Evolutionary conservation across 2,888 invertebrate species (phyloP).

Genomic region (Hydrotaea cyrtoneurina): DNA sequence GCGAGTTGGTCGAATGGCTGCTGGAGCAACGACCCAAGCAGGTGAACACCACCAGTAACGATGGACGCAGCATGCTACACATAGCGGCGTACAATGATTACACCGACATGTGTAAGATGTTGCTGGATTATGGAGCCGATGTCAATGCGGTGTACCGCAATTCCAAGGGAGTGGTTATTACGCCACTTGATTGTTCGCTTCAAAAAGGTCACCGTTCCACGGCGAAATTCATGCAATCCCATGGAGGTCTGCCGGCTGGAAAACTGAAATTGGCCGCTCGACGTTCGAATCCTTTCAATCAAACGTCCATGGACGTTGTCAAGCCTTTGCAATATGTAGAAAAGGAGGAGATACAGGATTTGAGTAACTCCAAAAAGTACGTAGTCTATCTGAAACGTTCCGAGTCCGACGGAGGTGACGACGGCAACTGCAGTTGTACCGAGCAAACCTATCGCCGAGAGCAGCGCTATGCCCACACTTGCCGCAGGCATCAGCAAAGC

Average conservation of each 20-base stretch:
- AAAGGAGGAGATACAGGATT: slow-evolving; percentile 78
- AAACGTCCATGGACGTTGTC: slow-evolving; percentile 76
- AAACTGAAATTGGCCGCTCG: slow-evolving; percentile 82
- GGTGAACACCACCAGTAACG: slow-evolving; percentile 93
- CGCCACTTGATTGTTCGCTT: slow-evolving; percentile 95
- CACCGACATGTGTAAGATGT: slow-evolving; percentile 93
- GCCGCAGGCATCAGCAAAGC: slow-evolving; percentile 72
- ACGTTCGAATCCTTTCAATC: slow-evolving; percentile 78
- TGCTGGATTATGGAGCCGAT: slow-evolving; percentile 91
- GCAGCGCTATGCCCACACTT: slow-evolving; percentile 75
- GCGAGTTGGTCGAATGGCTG: slow-evolving; percentile 94
- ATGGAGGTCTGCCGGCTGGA: slow-evolving; percentile 92
- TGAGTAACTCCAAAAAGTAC: slow-evolving; percentile 78
- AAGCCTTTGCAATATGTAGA: slow-evolving; percentile 79
- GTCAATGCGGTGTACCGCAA: slow-evolving; percentile 92
- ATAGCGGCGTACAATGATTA: slow-evolving; percentile 96
- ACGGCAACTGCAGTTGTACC: slow-evolving; percentile 75
- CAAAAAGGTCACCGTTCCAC: slow-evolving; percentile 93
- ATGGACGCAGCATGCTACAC: slow-evolving; percentile 95
- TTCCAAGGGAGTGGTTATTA: slow-evolving; percentile 91
- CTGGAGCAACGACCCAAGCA: slow-evolving; percentile 90
- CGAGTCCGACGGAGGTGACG: slow-evolving; percentile 74
- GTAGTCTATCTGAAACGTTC: slow-evolving; percentile 78
- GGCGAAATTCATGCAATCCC: slow-evolving; percentile 94
- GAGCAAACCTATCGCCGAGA: slow-evolving; percentile 77